Base-by-base conservation (phyloP, 2,113 vertebrate genomes). In the Prietella phreatophila region DNA sequence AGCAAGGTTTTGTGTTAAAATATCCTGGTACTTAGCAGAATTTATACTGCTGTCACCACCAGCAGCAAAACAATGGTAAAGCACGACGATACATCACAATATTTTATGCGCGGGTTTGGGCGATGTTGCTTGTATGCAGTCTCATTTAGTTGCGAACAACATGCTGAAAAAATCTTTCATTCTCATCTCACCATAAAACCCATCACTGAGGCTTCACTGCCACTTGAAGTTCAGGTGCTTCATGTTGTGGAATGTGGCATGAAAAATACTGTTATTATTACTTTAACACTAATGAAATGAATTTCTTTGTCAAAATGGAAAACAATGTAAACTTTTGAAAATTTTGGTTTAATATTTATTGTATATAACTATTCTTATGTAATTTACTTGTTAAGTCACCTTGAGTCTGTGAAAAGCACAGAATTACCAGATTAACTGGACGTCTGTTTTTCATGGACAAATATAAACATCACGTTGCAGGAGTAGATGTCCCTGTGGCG, bases 401-500 rank as follows among this genome's bases (percentile, higher is more conserved):
- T 71, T 36, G 67, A 22, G 15, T 71, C 17, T 39, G 33, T 73
- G 17, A 36, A 71, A 73, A 69, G 5, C 65, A 15, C 65, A 69
- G n/a, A 15, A 33, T 6, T 1, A 30, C 27, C 10, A 3, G 9
- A 63, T 4, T 27, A 11, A 63, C 61, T 65, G 27, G 63, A 63
- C n/a, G 3, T 65, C 63, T 65, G 63, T n/a, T n/a, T 65, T 65
- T n/a, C 63, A 30, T 69, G 14, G n/a, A 79, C 47, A 53, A 55
- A 30, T 4, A 19, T 1, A 78, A 78, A 53, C 50, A 55, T 82
- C 67, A 95, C 94, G 85, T 91, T 90, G 2, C 94, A 94, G 88
- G 94, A 95, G 89, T 93, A 91, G 5, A 92, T 89, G 87, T 94
- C 93, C 0, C 88, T 91, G 81, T 92, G 76, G 82, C 92, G 94